Percentiles rank a stretch among this genome's conserved stretches.
Evolutionary conservation across 2,797 vertebrate genomes (phyloP).

Genomic region (Anas acuta): DNA sequence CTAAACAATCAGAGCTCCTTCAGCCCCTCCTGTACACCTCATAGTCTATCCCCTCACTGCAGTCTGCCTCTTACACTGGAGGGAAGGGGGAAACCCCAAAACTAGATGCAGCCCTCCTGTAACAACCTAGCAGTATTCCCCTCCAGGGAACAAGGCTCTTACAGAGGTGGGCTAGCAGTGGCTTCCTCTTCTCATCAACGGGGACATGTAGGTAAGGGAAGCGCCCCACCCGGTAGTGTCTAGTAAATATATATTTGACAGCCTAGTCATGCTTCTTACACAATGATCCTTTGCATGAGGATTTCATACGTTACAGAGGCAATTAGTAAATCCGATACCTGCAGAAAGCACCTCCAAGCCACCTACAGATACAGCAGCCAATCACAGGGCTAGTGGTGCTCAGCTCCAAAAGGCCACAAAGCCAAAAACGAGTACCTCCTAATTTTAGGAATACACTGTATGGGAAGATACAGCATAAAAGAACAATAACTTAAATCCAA

Average conservation of each 20-base stretch:
- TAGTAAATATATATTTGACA: neutral
- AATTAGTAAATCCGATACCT: neutral
- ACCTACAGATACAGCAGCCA: neutral
- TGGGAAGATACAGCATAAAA: neutral
- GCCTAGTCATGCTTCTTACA: neutral
- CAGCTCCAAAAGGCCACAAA: neutral
- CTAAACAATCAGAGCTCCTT: neutral
- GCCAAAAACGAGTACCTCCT: neutral
- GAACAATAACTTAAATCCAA: conserved; percentile 31
- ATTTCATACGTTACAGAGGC: neutral
- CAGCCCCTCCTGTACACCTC: rapidly evolving
- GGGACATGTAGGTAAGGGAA: neutral
- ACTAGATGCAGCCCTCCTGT: neutral
- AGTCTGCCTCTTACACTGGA: neutral
- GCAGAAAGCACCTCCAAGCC: neutral
- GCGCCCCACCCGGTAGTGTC: neutral
- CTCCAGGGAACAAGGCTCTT: neutral
- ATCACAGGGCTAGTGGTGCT: neutral
- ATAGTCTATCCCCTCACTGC: neutral
- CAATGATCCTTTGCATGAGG: neutral
- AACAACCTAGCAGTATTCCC: too few relatives aligned
- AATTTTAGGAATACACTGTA: neutral
- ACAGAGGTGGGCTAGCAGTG: neutral
- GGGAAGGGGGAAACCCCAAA: neutral
- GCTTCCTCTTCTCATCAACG: neutral